Conservation (phyloP, 2,113 vertebrate genomes). For the Probosciger aterrimus region DNA sequence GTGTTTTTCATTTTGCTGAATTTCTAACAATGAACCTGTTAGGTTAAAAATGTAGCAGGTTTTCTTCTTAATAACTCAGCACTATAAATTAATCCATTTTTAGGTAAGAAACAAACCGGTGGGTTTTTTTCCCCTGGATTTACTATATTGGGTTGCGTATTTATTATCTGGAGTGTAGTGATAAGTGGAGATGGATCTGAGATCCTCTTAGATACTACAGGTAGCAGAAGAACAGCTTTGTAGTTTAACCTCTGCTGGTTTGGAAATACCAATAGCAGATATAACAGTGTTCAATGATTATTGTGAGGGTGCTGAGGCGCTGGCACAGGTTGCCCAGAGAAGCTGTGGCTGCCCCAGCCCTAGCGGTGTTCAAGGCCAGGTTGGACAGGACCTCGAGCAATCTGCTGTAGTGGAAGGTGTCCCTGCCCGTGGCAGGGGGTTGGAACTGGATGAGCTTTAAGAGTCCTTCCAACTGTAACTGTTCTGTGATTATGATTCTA, state of each 20-base stretch:
- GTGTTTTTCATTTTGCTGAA: not conserved
- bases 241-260: not conserved
- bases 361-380: not conserved
- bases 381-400: not conserved
- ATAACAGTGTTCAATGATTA: not conserved
- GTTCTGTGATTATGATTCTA: not conserved
- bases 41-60: not conserved
- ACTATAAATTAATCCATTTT: not conserved
- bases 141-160: accelerated
- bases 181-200: not conserved
- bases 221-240: not conserved
- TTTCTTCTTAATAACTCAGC: not conserved
- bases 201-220: not conserved
- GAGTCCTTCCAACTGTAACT: not conserved
- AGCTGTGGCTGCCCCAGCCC: not conserved
- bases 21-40: not conserved
- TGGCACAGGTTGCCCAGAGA: not conserved
- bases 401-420: not conserved
- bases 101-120: not conserved
- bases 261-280: not conserved
- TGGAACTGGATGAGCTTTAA: not conserved
- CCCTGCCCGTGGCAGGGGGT: not conserved
- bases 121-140: not conserved
- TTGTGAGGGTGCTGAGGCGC: not conserved
- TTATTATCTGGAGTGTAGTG: not conserved